Evolutionary conservation across 2,888 invertebrate genomes (phyloP).

Genomic region (Scaptomyza tumidula): DNA sequence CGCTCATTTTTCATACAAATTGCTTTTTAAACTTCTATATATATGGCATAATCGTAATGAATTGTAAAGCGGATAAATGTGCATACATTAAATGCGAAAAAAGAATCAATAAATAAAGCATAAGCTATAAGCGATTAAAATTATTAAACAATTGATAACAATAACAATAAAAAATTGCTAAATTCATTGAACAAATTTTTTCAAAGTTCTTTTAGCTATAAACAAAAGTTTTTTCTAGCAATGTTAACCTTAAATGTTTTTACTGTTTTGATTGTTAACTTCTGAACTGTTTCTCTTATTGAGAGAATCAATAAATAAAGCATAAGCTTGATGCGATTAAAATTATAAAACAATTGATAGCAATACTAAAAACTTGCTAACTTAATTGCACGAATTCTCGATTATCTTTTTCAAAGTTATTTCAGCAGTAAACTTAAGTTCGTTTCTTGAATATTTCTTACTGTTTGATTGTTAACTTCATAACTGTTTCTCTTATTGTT

Average conservation of each 20-base stretch:
- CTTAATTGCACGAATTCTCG: no score
- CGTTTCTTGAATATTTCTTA: no score
- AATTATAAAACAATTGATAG: no score
- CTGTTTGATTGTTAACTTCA: neutral
- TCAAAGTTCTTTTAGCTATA: no score
- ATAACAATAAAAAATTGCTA: no score
- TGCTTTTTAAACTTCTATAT: slow-evolving; percentile 22
- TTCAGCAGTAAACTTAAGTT: no score
- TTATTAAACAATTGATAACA: neutral
- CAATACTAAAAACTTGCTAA: no score
- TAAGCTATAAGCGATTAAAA: neutral
- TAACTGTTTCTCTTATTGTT: slow-evolving; percentile 18
- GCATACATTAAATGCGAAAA: neutral
- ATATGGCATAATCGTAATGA: slow-evolving; percentile 9
- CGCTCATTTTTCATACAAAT: slow-evolving; percentile 30
- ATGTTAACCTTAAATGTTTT: no score
- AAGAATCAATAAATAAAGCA: neutral
- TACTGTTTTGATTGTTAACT: neutral
- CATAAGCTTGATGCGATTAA: no score
- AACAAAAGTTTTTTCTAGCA: no score
- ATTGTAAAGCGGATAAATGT: neutral
- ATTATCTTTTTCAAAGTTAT: no score
- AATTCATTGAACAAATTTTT: no score
- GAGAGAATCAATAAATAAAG: neutral
- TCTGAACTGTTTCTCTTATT: slow-evolving; percentile 15